Evolutionary conservation across 2,888 invertebrate species (phyloP), one percentile per base, ranked within the genome.

Genomic region (Caenorhabditis uteleia): DNA sequence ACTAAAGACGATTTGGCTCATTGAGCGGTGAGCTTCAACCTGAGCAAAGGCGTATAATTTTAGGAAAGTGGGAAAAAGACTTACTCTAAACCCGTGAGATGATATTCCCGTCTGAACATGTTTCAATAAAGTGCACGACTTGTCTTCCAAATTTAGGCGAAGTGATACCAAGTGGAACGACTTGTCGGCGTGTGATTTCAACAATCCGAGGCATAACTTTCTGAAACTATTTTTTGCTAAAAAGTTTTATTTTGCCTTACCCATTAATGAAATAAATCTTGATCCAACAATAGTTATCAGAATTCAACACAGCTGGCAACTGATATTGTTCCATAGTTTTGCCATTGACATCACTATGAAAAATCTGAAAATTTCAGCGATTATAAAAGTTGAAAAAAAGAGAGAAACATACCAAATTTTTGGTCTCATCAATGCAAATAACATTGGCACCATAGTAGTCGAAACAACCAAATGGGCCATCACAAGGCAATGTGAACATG

Each of bases 1-100:
- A 42, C 59, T 60, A 33, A 58, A 66, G 34, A 66, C 66, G 31
- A 66, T 48, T 36, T 66, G 66, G 39, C 66, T 66, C 57, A 57
- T 58, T 23, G 57, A 53, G 12, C 66, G 46, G 44, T 66, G 66
- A 6, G 60, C 55, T 48, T 66, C 59, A 16, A 66, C 66, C 66
- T 66, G 44, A 23, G 56, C 55, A 23, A 14, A 31, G 8, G 16
- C 23, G n/a, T n/a, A 36, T 18, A 14, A n/a, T 44, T 21, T 36
- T 38, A 23, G 21, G 38, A 33, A 40, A 46, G 43, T 16, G 16
- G 18, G 16, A 29, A 18, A 42, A 23, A 5, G 8, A 25, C 7
- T 23, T n/a, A 50, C 66, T 7, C 54, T 39, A 36, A 66, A 48
- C 21, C 66, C 66, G 27, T 56, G 47, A 18, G 57, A 56, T 29